Percentiles rank a stretch among this genome's conserved stretches.
These are phyloP conservation scores for Netelia fuscicornis DNA, from an alignment of 2,888 invertebrate genomes.

Conservation along the genomic window DNA sequence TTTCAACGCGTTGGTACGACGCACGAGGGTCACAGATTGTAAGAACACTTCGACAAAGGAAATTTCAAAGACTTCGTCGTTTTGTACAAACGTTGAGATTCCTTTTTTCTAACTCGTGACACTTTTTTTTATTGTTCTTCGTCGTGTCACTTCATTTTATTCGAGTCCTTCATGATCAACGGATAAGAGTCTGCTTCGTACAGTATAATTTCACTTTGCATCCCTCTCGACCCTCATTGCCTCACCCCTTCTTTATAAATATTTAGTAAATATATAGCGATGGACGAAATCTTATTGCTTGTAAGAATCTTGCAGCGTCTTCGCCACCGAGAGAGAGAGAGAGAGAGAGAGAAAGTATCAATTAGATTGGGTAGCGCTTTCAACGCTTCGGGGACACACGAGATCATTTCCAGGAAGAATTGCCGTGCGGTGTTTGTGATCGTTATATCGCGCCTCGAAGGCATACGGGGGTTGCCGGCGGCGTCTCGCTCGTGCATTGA, in stretches of 20 bases:
- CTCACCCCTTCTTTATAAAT: conserved; percentile 47
- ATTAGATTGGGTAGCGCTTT: conserved; percentile 44
- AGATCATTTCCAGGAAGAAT: conserved; percentile 66
- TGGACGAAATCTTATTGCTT: not conserved
- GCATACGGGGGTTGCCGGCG: conserved; percentile 51
- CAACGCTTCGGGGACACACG: conserved; percentile 60
- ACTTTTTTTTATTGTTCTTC: too few species aligned
- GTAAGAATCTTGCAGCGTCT: not conserved
- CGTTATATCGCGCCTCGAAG: conserved; percentile 55
- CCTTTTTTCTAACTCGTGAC: too few species aligned
- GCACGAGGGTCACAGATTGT: not conserved
- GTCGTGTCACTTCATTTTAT: too few species aligned
- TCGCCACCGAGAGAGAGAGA: not conserved
- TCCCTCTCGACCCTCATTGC: not conserved
- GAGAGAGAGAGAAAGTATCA: conserved; percentile 14
- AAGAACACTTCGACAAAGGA: conserved; percentile 21
- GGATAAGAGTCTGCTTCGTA: conserved; percentile 17
- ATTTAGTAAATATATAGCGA: conserved; percentile 56
- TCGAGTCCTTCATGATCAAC: too few species aligned
- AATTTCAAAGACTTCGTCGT: conserved; percentile 11
- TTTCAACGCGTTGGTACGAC: conserved; percentile 38
- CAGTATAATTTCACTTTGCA: conserved; percentile 41
- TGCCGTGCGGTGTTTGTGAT: conserved; percentile 32
- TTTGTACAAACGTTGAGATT: too few species aligned
- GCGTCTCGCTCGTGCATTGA: conserved; percentile 54